phyloP scores from a whole-genome alignment of 2,797 vertebrate genomes.

The Gadopsis bispinosus region DNA sequence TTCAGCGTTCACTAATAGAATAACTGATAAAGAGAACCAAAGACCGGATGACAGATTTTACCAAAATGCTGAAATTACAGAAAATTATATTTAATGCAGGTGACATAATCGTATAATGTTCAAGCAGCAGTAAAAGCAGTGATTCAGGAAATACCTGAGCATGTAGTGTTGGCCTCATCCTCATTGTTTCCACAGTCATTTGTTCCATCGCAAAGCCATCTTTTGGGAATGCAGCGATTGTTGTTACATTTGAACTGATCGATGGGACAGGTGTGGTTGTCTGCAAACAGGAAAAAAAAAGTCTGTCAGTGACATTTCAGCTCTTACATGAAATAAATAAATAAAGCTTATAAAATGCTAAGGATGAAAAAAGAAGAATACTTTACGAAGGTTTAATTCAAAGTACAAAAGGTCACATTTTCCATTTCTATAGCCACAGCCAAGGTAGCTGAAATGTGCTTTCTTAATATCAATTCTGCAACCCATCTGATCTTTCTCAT shows the following conservation, averaged over 20 bases:
- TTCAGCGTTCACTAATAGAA: not conserved
- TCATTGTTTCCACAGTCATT: conserved; percentile 94
- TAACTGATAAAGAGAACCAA: not conserved
- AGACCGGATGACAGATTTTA: not conserved
- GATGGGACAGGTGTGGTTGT: conserved; percentile 92
- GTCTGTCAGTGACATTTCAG: not conserved
- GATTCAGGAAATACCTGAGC: conserved; percentile 85
- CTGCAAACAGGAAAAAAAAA: conserved; percentile 59
- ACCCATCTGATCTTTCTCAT: not conserved
- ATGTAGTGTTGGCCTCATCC: conserved; percentile 94
- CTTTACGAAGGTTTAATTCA: not conserved
- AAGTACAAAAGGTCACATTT: not conserved
- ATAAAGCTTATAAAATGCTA: not conserved
- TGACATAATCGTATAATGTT: not conserved
- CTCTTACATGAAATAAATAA: not conserved
- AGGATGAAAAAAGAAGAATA: not conserved
- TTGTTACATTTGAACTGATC: conserved; percentile 96
- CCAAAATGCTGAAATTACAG: not conserved
- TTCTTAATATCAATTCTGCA: not conserved
- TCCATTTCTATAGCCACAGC: not conserved
- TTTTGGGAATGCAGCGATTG: conserved; percentile 96
- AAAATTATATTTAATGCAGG: not conserved
- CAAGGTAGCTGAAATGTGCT: not conserved
- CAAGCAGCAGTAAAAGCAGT: not conserved
- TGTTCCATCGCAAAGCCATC: conserved; percentile 96